Evolutionary conservation across 2,113 vertebrate species (phyloP), one percentile per base, ranked within the genome.

Genomic region (Panthera uncia): DNA sequence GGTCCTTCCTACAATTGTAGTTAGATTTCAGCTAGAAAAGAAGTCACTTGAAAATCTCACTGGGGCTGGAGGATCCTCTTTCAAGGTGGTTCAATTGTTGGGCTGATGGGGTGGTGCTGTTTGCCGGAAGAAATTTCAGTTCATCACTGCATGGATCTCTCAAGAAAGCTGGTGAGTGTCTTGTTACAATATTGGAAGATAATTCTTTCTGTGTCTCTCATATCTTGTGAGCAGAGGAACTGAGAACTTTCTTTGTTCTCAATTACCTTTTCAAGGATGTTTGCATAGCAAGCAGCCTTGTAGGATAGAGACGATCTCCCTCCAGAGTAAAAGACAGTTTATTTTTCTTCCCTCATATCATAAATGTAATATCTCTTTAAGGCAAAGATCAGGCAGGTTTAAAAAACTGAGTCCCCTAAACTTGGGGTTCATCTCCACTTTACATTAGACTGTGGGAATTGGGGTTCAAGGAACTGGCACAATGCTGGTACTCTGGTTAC

Each of bases 251-350:
- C 27, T n/a, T 38, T 55, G 45, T 82, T 82, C 73, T 82, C 31
- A 86, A 48, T 57, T 63, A 84, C n/a, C n/a, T 93, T 94, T 96
- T 93, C 31, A 93, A 81, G 19, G n/a, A n/a, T 82, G n/a, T 96
- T 91, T 97, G 23, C 18, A 52, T 48, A 95, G 19, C 10, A 82
- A 89, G 89, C 15, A 65, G 1, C 36, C 52, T 94, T 86, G 11
- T 50, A 38, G 38, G 27, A 48, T 48, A 66, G 84, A 74, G 27
- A 50, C 5, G 91, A 23, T 52, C 18, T 12, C 13, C 27, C 21
- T 83, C 9, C 41, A 63, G 68, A 95, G 23, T 76, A 92, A 81
- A 96, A 29, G 29, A 48, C 11, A 95, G 1, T n/a, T 84, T 80
- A 68, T 74, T 82, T 78, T 81, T 69, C 27, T 61, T 73, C 27